A percentile compares a stretch with the other conserved stretches of the same genome.
Evolutionary conservation across 2,797 vertebrate species (phyloP).

Genomic region (Arctocebus calabarensis): DNA sequence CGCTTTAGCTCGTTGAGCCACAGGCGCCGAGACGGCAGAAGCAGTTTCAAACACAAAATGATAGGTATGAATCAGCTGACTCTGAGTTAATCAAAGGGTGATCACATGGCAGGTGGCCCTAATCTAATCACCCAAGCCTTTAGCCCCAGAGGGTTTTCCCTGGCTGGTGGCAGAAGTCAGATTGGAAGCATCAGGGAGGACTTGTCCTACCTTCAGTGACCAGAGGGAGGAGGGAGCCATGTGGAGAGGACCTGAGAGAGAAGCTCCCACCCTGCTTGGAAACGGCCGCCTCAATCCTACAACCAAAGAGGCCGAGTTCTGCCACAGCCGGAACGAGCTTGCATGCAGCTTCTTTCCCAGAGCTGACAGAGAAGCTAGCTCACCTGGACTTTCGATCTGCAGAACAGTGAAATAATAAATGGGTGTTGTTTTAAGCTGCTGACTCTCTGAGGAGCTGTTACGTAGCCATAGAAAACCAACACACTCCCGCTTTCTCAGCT

Average conservation of each 20-base stretch:
- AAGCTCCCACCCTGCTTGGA: background rate
- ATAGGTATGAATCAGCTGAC: background rate
- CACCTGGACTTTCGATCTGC: background rate
- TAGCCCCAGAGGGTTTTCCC: constrained; percentile 24
- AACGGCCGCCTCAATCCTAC: background rate
- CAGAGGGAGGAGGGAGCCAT: background rate
- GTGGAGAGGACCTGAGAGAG: background rate
- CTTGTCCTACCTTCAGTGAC: background rate
- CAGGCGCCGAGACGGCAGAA: no score
- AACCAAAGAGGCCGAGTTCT: background rate
- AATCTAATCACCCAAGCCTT: background rate
- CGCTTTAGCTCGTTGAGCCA: no score
- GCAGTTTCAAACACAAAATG: background rate
- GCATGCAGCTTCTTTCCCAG: background rate
- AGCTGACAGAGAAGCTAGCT: background rate
- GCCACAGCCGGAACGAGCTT: background rate
- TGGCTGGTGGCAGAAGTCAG: background rate
- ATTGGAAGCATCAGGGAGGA: background rate
- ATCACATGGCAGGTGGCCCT: background rate
- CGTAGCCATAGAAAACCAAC: background rate
- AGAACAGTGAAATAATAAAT: background rate
- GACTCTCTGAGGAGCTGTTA: background rate
- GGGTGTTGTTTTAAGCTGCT: background rate
- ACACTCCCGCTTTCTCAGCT: background rate
- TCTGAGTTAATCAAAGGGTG: background rate